Conservation (phyloP, 2,797 vertebrate genomes). For the Anas capensis region DNA sequence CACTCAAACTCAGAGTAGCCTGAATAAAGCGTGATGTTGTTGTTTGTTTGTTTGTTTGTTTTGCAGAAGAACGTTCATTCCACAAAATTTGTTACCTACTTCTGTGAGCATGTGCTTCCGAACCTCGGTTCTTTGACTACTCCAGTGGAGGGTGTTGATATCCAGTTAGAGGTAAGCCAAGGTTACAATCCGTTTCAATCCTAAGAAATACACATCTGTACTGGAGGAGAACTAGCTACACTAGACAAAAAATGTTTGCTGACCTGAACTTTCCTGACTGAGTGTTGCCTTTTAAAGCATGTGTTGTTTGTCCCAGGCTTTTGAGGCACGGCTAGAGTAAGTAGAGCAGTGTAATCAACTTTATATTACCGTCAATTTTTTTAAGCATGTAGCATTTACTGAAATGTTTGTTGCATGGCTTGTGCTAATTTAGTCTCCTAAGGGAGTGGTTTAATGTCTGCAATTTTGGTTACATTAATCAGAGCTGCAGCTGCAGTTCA, state of each 20-base stretch:
- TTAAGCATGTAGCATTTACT: slow-evolving; percentile 1
- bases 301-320: background rate
- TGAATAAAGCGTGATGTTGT: background rate
- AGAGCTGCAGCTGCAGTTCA: background rate
- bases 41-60: background rate
- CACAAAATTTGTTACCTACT: slow-evolving; percentile 96
- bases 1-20: background rate
- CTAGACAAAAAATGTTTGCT: background rate
- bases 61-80: slow-evolving; percentile 98
- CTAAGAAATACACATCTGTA: background rate
- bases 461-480: background rate
- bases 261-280: background rate
- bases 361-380: background rate
- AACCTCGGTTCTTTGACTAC: slow-evolving; percentile 93
- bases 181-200: background rate
- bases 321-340: background rate
- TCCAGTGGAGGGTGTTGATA: slow-evolving; percentile 94
- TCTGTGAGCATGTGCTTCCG: slow-evolving; percentile 95
- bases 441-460: slow-evolving; percentile 15
- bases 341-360: background rate
- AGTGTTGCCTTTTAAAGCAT: background rate
- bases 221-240: background rate
- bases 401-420: slow-evolving; percentile 16
- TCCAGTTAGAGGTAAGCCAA: slow-evolving; percentile 93
- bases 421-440: slow-evolving; percentile 9